phyloP scores from a whole-genome alignment of 37 sponge, comb jelly and placozoan genomes.

The Spongilla lacustris region DNA sequence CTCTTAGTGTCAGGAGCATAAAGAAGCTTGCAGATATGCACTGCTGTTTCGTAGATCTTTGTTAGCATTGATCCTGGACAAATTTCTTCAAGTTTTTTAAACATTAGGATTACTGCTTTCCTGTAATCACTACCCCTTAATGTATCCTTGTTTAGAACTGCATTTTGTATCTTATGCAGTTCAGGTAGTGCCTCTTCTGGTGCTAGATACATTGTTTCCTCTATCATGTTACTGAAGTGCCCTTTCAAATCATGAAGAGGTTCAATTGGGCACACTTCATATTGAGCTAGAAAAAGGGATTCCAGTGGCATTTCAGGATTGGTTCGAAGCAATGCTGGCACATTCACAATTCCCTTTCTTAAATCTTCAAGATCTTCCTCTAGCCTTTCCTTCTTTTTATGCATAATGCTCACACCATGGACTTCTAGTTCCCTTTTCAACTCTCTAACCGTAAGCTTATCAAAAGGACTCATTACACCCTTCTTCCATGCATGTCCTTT shows the following conservation, averaged over 20 bases:
- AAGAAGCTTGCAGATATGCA: slow-evolving; percentile 10
- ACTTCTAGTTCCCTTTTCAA: slow-evolving; percentile 24
- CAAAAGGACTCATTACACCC: slow-evolving; percentile 9
- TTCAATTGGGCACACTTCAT: slow-evolving; percentile 17
- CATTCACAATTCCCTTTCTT: slow-evolving; percentile 17
- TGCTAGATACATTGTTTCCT: neutral
- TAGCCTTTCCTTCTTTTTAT: slow-evolving; percentile 22
- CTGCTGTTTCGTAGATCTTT: slow-evolving; percentile 17
- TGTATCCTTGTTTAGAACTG: slow-evolving; percentile 9
- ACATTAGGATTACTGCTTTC: slow-evolving; percentile 17
- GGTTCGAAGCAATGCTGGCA: slow-evolving; percentile 28
- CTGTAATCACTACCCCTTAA: slow-evolving; percentile 7
- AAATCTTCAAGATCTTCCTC: slow-evolving; percentile 16
- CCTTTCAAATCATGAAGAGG: slow-evolving; percentile 29
- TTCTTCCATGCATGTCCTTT: slow-evolving; percentile 10
- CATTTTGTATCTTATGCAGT: neutral
- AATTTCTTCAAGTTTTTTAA: neutral
- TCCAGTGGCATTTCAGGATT: slow-evolving; percentile 3
- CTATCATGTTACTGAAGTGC: slow-evolving; percentile 24
- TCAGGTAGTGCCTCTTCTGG: neutral
- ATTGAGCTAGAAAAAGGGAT: neutral
- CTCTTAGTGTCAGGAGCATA: slow-evolving; percentile 14
- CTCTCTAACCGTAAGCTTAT: slow-evolving; percentile 20
- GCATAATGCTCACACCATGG: neutral
- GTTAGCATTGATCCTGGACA: neutral